Percentiles rank a stretch among this genome's conserved stretches.
Conservation (phyloP, 2,888 invertebrate genomes). For the Polydrusus cervinus region DNA sequence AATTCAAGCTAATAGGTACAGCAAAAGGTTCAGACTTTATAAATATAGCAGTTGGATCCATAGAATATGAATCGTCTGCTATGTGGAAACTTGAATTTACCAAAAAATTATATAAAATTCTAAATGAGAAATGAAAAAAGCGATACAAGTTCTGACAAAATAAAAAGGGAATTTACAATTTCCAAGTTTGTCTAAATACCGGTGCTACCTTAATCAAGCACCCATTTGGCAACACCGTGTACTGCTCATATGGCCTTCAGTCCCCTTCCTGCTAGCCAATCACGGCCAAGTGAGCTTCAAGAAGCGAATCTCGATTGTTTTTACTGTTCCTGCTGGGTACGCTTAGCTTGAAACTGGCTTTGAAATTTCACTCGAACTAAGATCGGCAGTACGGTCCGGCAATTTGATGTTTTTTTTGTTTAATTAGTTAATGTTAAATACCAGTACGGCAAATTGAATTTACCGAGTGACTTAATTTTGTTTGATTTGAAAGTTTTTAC, state of each 20-base stretch:
- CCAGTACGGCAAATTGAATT: slow-evolving; percentile 1
- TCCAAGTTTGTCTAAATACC: too few species aligned
- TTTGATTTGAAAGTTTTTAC: slow-evolving; percentile 3
- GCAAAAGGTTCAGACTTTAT: too few species aligned
- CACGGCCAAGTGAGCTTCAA: slow-evolving; percentile 51
- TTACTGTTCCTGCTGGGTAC: slow-evolving; percentile 51
- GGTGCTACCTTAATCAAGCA: background rate
- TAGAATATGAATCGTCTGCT: too few species aligned
- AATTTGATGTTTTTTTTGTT: slow-evolving; percentile 14
- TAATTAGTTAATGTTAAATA: slow-evolving; percentile 8
- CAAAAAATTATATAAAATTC: too few species aligned
- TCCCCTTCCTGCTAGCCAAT: slow-evolving; percentile 53
- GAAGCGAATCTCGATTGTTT: slow-evolving; percentile 56
- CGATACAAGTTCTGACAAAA: too few species aligned
- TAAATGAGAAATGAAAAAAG: too few species aligned
- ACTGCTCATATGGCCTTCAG: slow-evolving; percentile 41
- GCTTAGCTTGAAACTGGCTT: slow-evolving; percentile 38
- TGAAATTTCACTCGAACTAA: slow-evolving; percentile 33
- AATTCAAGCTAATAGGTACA: too few species aligned
- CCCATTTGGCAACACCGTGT: slow-evolving; percentile 36
- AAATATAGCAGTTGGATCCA: too few species aligned
- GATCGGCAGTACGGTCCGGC: slow-evolving; percentile 29
- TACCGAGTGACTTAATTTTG: slow-evolving; percentile 6
- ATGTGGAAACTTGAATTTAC: too few species aligned
- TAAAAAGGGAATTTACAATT: too few species aligned